Base-by-base conservation (phyloP, 2,888 invertebrate genomes). In the Axea sp. region DNA sequence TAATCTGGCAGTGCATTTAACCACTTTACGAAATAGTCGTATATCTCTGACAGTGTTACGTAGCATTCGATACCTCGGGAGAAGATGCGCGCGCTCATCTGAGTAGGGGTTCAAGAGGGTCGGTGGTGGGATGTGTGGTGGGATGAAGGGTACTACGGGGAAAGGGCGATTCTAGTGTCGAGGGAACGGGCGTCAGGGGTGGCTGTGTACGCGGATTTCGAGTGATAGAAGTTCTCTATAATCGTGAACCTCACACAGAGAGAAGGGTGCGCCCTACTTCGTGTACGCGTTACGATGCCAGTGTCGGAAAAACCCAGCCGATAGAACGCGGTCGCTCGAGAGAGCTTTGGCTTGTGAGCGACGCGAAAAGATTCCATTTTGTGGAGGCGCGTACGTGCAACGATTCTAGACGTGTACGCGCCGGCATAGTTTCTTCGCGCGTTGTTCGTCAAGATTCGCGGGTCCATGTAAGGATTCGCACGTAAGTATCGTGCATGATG, bases 1-100 rank as follows among this genome's bases (percentile, higher is more conserved):
- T 83, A 86, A 85, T 86, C 84, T 83, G 82, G 82, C 82, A 84
- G 86, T 85, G 85, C 84, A 86, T 86, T 86, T 85, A 85, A 86
- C 83, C 84, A 85, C 83, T 85, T 83, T 84, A 82, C 79, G 83
- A 84, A 84, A 84, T 83, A 82, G 82, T 79, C 82, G 82, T 84
- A 83, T 82, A 83, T 83, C 79, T 82, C 78, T 64, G 76, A 71
- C 78, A 71, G 80, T 78, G 82, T 83, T 82, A 84, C 85, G 84
- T 85, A 83, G 84, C 80, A 86, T 84, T 86, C 84, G 85, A 85
- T 86, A 86, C 82, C 84, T 82, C 81, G 80, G 73, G 67, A 67
- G 75, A 76, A 65, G 77, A 73, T 79, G 77, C 76, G 78, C 76
- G 78, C 65, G 76, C 79, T 41, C 77, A 55, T 51, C 59, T 45